These are phyloP conservation scores for human DNA, from an alignment of 2,113 vertebrate species.

Conservation along the genomic window DNA sequence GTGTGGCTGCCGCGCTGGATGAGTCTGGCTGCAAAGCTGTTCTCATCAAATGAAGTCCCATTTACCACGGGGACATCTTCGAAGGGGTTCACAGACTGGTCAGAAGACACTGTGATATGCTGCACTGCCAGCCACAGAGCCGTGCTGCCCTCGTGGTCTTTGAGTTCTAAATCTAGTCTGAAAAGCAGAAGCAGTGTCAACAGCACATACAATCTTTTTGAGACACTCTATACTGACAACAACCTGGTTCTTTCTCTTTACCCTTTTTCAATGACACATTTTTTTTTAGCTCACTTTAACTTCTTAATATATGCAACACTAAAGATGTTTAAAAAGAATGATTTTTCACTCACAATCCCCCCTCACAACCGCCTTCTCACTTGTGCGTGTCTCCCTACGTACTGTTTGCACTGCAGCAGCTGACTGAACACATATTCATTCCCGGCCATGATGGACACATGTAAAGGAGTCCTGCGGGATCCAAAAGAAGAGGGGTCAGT, in stretches of 20 bases:
- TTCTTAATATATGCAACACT: neutral
- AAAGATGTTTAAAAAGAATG: neutral
- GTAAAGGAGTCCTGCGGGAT: slow-evolving; percentile 92
- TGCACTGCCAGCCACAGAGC: slow-evolving; percentile 98
- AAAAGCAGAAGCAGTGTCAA: neutral
- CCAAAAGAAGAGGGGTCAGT: neutral
- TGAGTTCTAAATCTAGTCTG: slow-evolving; percentile 96
- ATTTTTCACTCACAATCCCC: slow-evolving; percentile 45
- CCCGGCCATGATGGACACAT: slow-evolving; percentile 92
- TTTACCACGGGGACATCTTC: slow-evolving; percentile 93
- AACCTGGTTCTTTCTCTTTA: neutral
- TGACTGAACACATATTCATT: slow-evolving; percentile 97
- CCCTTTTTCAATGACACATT: neutral
- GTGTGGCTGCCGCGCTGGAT: slow-evolving; percentile 96
- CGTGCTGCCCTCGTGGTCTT: slow-evolving; percentile 96
- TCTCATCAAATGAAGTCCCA: slow-evolving; percentile 97
- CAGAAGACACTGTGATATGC: slow-evolving; percentile 94
- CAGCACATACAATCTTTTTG: neutral
- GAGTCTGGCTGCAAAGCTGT: slow-evolving; percentile 95
- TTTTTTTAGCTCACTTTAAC: neutral
- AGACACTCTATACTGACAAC: neutral
- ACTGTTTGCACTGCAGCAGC: slow-evolving; percentile 98
- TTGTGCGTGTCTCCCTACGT: slow-evolving; percentile 78
- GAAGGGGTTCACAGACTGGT: slow-evolving; percentile 95
- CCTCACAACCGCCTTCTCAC: slow-evolving; percentile 38